Conservation (phyloP, 2,888 invertebrate genomes). For the Linyphia triangularis region DNA sequence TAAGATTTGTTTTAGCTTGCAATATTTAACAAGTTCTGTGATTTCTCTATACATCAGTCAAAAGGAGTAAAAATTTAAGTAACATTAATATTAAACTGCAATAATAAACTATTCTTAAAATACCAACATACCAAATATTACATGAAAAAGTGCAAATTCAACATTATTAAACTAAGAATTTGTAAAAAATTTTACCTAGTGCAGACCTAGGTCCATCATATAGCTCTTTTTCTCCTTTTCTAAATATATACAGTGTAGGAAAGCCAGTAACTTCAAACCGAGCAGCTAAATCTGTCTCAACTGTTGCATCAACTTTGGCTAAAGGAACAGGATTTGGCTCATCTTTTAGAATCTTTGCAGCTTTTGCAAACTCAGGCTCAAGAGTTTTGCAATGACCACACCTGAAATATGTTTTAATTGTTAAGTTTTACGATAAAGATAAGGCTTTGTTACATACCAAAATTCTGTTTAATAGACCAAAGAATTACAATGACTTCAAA, state of each 20-base stretch:
- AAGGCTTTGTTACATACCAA: too few species aligned
- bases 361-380: slow-evolving; percentile 82
- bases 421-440: too few species aligned
- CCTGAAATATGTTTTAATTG: slow-evolving; percentile 78
- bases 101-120: too few species aligned
- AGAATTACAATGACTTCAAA: too few species aligned
- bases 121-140: too few species aligned
- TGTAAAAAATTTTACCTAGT: slow-evolving; percentile 78
- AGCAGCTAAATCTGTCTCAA: slow-evolving; percentile 80
- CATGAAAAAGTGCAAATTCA: not conserved
- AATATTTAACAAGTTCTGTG: too few species aligned
- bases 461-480: too few species aligned
- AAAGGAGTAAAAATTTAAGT: too few species aligned
- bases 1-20: too few species aligned
- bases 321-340: slow-evolving; percentile 79
- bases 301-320: slow-evolving; percentile 82
- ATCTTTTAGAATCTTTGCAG: slow-evolving; percentile 79
- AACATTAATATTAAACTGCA: too few species aligned
- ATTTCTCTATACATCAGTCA: too few species aligned
- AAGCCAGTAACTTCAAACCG: slow-evolving; percentile 81
- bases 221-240: slow-evolving; percentile 79
- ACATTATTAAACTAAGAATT: not conserved
- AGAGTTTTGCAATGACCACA: slow-evolving; percentile 84
- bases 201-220: slow-evolving; percentile 81
- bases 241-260: slow-evolving; percentile 83